Evolutionary conservation across 2,888 invertebrate species (phyloP).

Genomic region (Drosophila lutescens): DNA sequence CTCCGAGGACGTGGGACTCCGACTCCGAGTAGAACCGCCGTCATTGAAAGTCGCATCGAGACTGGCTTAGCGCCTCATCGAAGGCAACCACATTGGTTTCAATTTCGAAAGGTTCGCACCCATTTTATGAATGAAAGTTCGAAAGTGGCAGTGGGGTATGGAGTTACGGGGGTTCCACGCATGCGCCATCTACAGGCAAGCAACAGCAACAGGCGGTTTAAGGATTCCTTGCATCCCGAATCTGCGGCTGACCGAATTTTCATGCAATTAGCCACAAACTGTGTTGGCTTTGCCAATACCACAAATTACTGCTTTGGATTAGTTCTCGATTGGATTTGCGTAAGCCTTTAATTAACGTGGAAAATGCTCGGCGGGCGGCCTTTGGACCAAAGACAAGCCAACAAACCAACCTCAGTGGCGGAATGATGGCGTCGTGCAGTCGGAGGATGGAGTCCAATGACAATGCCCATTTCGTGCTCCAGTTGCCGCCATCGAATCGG

Average conservation of each 20-base stretch:
- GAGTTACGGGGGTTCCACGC: slow-evolving; percentile 7
- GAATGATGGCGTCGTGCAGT: slow-evolving; percentile 18
- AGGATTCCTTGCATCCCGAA: slow-evolving; percentile 6
- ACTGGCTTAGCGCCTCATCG: slow-evolving; percentile 40
- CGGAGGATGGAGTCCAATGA: background rate
- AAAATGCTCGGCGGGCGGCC: background rate
- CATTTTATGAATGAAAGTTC: slow-evolving; percentile 66
- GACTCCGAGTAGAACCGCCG: slow-evolving; percentile 30
- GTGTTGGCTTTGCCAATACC: slow-evolving; percentile 28
- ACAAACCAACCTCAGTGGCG: background rate
- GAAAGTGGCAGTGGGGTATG: slow-evolving; percentile 18
- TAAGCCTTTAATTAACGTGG: slow-evolving; percentile 28
- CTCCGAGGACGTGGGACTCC: background rate
- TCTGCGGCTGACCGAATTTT: slow-evolving; percentile 18
- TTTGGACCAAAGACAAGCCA: background rate
- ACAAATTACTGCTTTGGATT: slow-evolving; percentile 19
- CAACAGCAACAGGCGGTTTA: slow-evolving; percentile 43
- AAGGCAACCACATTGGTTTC: slow-evolving; percentile 5
- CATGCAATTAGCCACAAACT: slow-evolving; percentile 27
- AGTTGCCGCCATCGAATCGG: slow-evolving; percentile 20
- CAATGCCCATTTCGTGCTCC: slow-evolving; percentile 25
- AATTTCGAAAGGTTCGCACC: slow-evolving; percentile 47
- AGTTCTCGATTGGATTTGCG: slow-evolving; percentile 30
- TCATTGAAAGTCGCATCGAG: slow-evolving; percentile 66
- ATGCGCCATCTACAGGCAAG: slow-evolving; percentile 21